Evolutionary conservation across 1,140 invertebrate species (phyloP), one percentile per base, ranked within the genome.

Genomic region (Riptortus pedestris): DNA sequence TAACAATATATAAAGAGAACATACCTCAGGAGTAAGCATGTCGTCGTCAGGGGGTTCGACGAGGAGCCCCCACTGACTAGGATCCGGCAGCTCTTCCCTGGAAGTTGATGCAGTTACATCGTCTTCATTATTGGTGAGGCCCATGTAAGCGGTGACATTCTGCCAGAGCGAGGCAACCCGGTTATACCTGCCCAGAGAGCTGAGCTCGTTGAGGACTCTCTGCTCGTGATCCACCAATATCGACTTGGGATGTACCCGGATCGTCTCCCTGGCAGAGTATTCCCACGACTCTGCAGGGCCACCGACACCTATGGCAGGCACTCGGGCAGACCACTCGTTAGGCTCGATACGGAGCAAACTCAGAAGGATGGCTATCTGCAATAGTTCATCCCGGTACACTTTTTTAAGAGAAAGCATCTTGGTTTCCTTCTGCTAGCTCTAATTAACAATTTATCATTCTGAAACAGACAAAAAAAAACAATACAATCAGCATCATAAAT

Each of bases 291-390:
- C 80, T n/a, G n/a, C n/a, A 38, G 84, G 69, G 0, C 80, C 81
- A 12, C 80, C 74, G 72, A 82, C 71, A 65, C 76, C 73, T 71
- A 77, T 74, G 33, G 74, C 76, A 45, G 74, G 77, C 0, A 78
- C 74, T 60, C 81, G 28, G 12, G 22, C 16, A 18, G 57, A 59
- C 57, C 57, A 59, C 18, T 59, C 57, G 47, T 85, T 83, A 0
- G 86, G 81, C 71, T 90, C 85, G 0, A 86, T 82, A 68, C 87
- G 79, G 14, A 92, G 73, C 4, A 91, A 76, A 70, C 87, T 90
- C 18, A 91, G 76, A 20, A 91, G 75, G 62, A 92, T 74, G 5
- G 88, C 87, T 5, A 92, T 75, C 68, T 89, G 85, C 18, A 92
- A 75, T 57, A 91, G 75, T 74, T 90, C 88, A 71, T 91, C 87